Evolutionary conservation across 2,888 invertebrate genomes (phyloP).

Genomic region (Ophion costatus): DNA sequence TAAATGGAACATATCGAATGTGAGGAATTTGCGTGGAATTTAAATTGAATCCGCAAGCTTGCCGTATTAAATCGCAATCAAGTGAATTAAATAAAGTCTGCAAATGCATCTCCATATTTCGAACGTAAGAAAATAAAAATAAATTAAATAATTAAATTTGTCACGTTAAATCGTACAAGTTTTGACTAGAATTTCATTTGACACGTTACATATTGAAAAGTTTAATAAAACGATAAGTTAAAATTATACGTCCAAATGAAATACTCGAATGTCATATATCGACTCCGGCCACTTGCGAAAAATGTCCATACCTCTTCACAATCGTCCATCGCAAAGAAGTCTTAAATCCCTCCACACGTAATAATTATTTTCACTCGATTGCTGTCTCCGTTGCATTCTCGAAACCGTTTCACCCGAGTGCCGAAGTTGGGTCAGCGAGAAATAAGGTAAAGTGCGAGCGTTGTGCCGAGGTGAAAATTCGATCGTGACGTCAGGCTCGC

Average conservation of each 20-base stretch:
- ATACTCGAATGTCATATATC: background rate
- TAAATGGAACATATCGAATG: no score
- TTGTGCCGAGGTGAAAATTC: slow-evolving; percentile 28
- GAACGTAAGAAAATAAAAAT: background rate
- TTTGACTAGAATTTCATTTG: no score
- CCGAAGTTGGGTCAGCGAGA: slow-evolving; percentile 12
- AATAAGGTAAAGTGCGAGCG: slow-evolving; percentile 2
- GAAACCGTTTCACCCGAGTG: background rate
- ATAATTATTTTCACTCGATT: background rate
- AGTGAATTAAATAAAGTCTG: no score
- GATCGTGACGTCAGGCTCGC: slow-evolving; percentile 15
- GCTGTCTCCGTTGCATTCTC: background rate
- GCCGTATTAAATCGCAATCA: no score
- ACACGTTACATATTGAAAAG: no score
- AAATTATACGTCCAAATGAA: background rate
- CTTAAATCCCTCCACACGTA: background rate
- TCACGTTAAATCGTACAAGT: no score
- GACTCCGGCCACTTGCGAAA: background rate
- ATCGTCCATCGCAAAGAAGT: background rate
- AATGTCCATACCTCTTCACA: background rate
- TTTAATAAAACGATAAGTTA: background rate
- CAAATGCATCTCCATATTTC: background rate
- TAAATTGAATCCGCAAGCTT: no score
- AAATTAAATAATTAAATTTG: background rate
- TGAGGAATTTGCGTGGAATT: no score